Base-by-base conservation (phyloP, 2,113 vertebrate species). In the Lepus timidus region DNA sequence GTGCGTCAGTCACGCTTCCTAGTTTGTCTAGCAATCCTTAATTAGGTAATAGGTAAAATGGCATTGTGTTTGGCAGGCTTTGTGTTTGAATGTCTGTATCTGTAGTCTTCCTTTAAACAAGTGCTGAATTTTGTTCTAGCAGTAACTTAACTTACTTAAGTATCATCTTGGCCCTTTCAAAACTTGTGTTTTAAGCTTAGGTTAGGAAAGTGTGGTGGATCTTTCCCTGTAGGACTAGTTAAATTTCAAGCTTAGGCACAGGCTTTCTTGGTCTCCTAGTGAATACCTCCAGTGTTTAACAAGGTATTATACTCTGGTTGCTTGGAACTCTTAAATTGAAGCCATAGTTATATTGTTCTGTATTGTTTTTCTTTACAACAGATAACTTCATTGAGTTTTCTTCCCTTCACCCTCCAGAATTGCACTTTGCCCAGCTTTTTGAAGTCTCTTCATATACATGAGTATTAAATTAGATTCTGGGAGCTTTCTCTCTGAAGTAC, bases 291-390 rank as follows among this genome's bases (percentile, higher is more conserved):
- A 17, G 13, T 75, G 4, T 51, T 85, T 80, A 91, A 67, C n/a
- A 52, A 44, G 8, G n/a, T 78, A 8, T 74, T 78, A 29, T 68
- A 9, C 33, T 68, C 12, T 89, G 31, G 14, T 25, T 91, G 22
- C 19, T 82, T 89, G 70, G 33, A 87, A 74, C 36, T 64, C 78
- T 7, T 75, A 81, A 85, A 52, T 89, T 55, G 20, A 51, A 90
- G 12, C 17, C 10, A 36, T 76, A 9, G 76, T 33, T 68, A 36
- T 78, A 16, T 29, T 39, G 20, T 68, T 36, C 61, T 44, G 31
- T 87, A 71, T 68, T 44, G 31, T 87, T 78, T 82, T 76, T 64
- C 6, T 87, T 87, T 64, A 4, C 31, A 64, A 13, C 2, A 44
- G 86, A 31, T 1, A 44, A 9, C 31, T 84, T 88, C 31, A 52